Base-by-base conservation (phyloP, 2,888 invertebrate genomes). In the Schrankia costaestrigalis region DNA sequence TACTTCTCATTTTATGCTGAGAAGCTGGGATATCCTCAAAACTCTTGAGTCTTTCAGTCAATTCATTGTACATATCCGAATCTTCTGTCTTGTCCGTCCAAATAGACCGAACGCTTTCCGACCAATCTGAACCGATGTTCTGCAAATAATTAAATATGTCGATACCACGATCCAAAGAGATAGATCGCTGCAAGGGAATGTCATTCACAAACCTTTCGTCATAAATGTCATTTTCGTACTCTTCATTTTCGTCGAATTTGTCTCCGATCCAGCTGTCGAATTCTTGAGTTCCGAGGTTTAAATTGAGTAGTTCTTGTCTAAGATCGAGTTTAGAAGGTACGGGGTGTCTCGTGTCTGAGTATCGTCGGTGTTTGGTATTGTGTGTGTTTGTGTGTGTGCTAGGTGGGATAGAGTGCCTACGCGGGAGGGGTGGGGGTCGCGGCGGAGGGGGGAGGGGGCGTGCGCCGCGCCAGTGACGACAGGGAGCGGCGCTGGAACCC, bases 401-500 rank as follows among this genome's bases (percentile, higher is more conserved):
- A 13, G 24, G 33, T 33, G 75, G 73, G 59, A 67, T 49, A 41
- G 84, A 79, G 67, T 80, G 77, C 42, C 86, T 80, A 80, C 85
- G 80, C 65, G 79, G 79, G 48, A 67, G 74, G 63, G 81, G 80
- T 43, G 78, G 79, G 43, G 78, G 78, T 41, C 65, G 90, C 71
- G 72, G 94, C 91, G 72, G 77, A 71, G 64, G 90, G 71, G 71
- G 52, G 10, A 25, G 36, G 26, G 89, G 72, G 71, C 93, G 91
- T 63, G 77, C 71, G 61, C 89, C 73, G 72, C 62, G 75, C 76
- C 71, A 94, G 90, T 70, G 94, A 91, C 68, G 95, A 93, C 71
- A 94, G 89, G 85, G 94, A 93, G 83, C 94, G 92, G 67, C 94
- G 91, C 71, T 94, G 93, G 90, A 95, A 94, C 71, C 92, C 91